Evolutionary conservation across 2,797 vertebrate species (phyloP).

Genomic region (Dryobates pubescens): DNA sequence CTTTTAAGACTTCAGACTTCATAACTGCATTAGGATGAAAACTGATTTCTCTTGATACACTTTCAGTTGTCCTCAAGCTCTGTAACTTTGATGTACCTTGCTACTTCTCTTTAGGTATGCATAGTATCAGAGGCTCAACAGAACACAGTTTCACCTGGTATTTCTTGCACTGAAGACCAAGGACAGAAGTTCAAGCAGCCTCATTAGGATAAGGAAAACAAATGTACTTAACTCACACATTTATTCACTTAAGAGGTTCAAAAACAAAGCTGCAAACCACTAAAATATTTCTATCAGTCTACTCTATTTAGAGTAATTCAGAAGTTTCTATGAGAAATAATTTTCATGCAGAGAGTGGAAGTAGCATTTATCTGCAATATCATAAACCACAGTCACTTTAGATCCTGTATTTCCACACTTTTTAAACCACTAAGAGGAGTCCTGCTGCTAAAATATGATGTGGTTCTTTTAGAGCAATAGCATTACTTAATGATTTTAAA

Average conservation of each 20-base stretch:
- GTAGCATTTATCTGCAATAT: constrained; percentile 45
- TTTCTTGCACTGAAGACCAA: not conserved
- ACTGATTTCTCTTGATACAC: not conserved
- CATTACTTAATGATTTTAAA: constrained; percentile 68
- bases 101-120: not conserved
- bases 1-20: not conserved
- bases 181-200: not conserved
- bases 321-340: constrained; percentile 60
- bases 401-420: constrained; percentile 51
- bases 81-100: not conserved
- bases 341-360: constrained; percentile 45
- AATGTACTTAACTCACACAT: constrained; percentile 30
- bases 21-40: not conserved
- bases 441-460: constrained; percentile 61
- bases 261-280: constrained; percentile 34
- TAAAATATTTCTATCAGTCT: constrained; percentile 59
- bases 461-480: constrained; percentile 59
- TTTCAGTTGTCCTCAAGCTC: not conserved
- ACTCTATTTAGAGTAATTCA: constrained; percentile 60
- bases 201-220: not conserved
- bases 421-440: constrained; percentile 66
- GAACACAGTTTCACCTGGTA: not conserved
- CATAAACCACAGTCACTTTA: constrained; percentile 19
- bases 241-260: constrained; percentile 36
- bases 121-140: not conserved